Evolutionary conservation across 2,797 vertebrate species (phyloP), one percentile per base, ranked within the genome.

Genomic region (Hyperoplus immaculatus): DNA sequence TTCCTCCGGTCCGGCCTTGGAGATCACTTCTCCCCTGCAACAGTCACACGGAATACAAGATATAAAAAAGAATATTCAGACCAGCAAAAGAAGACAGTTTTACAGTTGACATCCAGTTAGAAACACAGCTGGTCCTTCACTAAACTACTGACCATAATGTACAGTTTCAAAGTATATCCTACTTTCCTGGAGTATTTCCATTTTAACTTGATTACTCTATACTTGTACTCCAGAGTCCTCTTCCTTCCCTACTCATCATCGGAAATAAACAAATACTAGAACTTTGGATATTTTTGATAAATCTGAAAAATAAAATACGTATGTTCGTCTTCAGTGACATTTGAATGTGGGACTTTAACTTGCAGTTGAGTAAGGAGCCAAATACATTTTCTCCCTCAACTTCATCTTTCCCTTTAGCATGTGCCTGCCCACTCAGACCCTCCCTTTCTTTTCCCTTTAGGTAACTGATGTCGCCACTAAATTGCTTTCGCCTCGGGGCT

Each of bases 21-120:
- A 95, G 68, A 99, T 81, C 18, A 99, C 96, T 51, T 99, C 97
- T 41, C 98, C 98, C 98, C 98, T 99, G 92, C 9, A 64, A 49
- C 42, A 45, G 5, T 68, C 57, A 72, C 39, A 57, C 14, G 9
- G 14, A 50, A 18, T 57, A 43, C 38, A 36, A 47, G 41, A 38
- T 43, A 10, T 16, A 11, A 18, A 1, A 11, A 54, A 29, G 3
- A 56, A 9, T 2, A 55, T 63, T 21, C 10, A 13, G 6, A 47
- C 45, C 60, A 12, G 36, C 18, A 45, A 13, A 55, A 55, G 5
- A 5, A 9, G n/a, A 6, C 4, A n/a, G 14, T 16, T 5, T 16
- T 5, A 51, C 15, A 16, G 15, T n/a, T 16, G 49, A n/a, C 15
- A 50, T 15, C 29, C 29, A 14, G 47, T 53, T 29, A 29, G 29